Conservation (phyloP, 1,140 invertebrate genomes). For the Drosophila ercepeae region DNA sequence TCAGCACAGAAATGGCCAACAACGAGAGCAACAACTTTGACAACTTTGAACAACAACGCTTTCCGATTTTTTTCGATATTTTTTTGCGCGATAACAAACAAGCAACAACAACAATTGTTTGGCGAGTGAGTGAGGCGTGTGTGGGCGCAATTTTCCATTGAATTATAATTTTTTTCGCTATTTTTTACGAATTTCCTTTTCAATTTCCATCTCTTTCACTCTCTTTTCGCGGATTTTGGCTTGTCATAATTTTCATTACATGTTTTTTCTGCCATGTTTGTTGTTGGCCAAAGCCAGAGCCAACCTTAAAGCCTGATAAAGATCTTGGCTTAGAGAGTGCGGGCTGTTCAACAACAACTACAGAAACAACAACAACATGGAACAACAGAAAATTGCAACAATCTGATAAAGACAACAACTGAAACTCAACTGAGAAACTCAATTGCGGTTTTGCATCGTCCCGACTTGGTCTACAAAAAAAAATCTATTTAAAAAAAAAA, state of each 20-base stretch:
- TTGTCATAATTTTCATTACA: constrained; percentile 82
- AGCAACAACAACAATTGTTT: constrained; percentile 52
- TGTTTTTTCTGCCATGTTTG: constrained; percentile 72
- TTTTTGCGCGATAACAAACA: constrained; percentile 50
- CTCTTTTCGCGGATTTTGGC: constrained; percentile 56
- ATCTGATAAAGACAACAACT: constrained; percentile 76
- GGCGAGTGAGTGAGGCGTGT: constrained; percentile 58
- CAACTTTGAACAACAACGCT: constrained; percentile 64
- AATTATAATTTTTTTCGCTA: constrained; percentile 69
- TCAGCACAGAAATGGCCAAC: constrained; percentile 14
- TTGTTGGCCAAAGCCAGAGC: constrained; percentile 45
- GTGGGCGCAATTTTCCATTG: constrained; percentile 83
- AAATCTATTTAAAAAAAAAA: constrained; percentile 3
- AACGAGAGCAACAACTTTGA: constrained; percentile 29
- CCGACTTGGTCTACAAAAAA: constrained; percentile 23
- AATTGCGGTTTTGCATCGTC: constrained; percentile 48
- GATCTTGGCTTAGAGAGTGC: constrained; percentile 67
- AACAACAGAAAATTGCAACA: constrained; percentile 74
- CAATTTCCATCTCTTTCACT: constrained; percentile 15
- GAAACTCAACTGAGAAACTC: constrained; percentile 39
- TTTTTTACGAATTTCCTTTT: constrained; percentile 45
- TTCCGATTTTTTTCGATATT: constrained; percentile 54
- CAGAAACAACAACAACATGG: constrained; percentile 40
- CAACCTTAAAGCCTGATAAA: constrained; percentile 72
- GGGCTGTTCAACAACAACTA: constrained; percentile 60